These are phyloP conservation scores for Vollenhovia emeryi DNA, from an alignment of 1,140 invertebrate genomes.

Conservation along the genomic window DNA sequence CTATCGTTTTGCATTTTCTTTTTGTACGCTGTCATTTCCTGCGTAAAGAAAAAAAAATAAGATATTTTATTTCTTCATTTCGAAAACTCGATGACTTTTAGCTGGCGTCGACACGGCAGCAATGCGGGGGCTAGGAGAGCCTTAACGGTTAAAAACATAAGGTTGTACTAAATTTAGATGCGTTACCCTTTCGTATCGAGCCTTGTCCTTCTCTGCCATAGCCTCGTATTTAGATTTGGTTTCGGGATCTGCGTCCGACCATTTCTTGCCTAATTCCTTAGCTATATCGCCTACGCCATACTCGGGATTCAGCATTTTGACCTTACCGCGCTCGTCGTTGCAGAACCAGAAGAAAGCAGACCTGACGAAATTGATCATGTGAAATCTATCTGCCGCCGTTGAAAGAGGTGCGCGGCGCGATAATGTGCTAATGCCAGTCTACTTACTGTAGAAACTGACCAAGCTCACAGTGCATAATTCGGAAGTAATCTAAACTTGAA, in stretches of 20 bases:
- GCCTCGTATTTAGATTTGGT: conserved; percentile 96
- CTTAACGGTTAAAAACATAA: neutral
- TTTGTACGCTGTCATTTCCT: conserved; percentile 91
- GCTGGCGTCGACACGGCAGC: neutral
- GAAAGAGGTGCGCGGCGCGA: neutral
- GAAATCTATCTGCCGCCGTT: neutral
- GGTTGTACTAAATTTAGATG: conserved; percentile 56
- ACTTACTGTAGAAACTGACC: neutral
- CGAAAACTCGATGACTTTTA: neutral
- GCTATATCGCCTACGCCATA: conserved; percentile 98
- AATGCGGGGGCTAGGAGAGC: neutral
- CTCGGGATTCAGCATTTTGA: conserved; percentile 96
- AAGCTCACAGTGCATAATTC: neutral
- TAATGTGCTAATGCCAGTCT: neutral
- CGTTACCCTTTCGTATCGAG: conserved; percentile 95
- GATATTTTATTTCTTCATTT: neutral
- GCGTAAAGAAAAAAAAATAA: neutral
- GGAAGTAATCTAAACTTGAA: neutral
- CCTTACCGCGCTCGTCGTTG: conserved; percentile 97
- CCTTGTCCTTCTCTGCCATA: conserved; percentile 97
- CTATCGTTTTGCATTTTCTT: conserved; percentile 88
- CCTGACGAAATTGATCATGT: conserved; percentile 84
- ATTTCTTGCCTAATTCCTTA: conserved; percentile 98
- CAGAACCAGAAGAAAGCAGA: conserved; percentile 99
- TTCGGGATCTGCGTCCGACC: conserved; percentile 94